These are phyloP conservation scores for Gobio occitaniae DNA, from an alignment of 2,797 vertebrate genomes.

Conservation along the genomic window DNA sequence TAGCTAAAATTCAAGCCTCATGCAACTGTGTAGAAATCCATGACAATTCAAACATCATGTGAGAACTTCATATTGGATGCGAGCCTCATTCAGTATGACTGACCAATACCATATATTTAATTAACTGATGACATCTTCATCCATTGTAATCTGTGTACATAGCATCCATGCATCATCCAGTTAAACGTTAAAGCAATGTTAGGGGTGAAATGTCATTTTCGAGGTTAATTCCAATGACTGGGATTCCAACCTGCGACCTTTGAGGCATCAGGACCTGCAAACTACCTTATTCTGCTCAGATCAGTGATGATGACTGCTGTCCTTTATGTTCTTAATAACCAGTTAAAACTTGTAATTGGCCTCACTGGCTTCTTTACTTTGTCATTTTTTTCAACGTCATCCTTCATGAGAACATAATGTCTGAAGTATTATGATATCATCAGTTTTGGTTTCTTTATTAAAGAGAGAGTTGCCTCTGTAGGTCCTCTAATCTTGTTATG, in stretches of 20 bases:
- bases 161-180: constrained; percentile 60
- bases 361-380: constrained; percentile 60
- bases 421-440: constrained; percentile 64
- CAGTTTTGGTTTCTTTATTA: constrained; percentile 65
- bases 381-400: constrained; percentile 59
- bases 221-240: constrained; percentile 58
- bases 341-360: constrained; percentile 60
- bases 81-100: constrained; percentile 58
- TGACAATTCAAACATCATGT: constrained; percentile 51
- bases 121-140: constrained; percentile 62
- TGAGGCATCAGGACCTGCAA: constrained; percentile 60
- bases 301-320: constrained; percentile 63
- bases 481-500: constrained; percentile 56
- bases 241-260: constrained; percentile 59
- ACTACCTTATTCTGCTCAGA: constrained; percentile 61
- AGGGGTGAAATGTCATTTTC: constrained; percentile 60
- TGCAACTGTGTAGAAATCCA: constrained; percentile 62
- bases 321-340: constrained; percentile 58
- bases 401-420: constrained; percentile 62
- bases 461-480: constrained; percentile 64
- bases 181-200: constrained; percentile 57
- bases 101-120: constrained; percentile 57
- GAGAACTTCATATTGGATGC: constrained; percentile 57
- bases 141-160: constrained; percentile 66
- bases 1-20: constrained; percentile 58